Evolutionary conservation across 2,888 invertebrate species (phyloP).

Genomic region (Eulithis prunata): DNA sequence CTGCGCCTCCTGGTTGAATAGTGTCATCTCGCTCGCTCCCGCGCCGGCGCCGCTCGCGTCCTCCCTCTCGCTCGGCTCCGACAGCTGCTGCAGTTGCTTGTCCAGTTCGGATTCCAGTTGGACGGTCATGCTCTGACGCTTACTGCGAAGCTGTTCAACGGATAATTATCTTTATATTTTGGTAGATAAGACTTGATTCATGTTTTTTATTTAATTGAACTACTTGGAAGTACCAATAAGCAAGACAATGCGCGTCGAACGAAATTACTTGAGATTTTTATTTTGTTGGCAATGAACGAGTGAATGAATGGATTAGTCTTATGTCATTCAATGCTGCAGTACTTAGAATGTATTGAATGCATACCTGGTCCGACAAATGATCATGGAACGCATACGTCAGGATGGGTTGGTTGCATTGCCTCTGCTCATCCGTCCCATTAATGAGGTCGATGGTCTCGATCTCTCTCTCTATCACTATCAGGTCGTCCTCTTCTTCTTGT

Average conservation of each 20-base stretch:
- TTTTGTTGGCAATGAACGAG: no score
- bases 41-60: background rate
- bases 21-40: no score
- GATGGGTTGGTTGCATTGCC: no score
- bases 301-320: no score
- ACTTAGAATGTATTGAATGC: no score
- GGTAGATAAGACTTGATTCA: no score
- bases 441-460: conserved; percentile 42
- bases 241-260: no score
- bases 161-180: background rate
- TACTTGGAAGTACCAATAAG: no score
- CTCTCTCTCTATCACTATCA: conserved; percentile 38
- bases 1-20: no score
- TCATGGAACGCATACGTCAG: background rate
- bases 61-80: background rate
- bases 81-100: background rate
- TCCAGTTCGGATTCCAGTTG: conserved; percentile 4
- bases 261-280: no score
- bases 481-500: conserved; percentile 32
- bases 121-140: background rate
- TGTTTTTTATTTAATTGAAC: no score
- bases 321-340: no score
- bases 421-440: conserved; percentile 2
- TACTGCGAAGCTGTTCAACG: background rate
- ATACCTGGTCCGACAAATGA: conserved; percentile 2